Percentiles rank a stretch among this genome's conserved stretches.
These are phyloP conservation scores for Cantharis lateralis DNA, from an alignment of 2,888 invertebrate genomes.

Conservation along the genomic window DNA sequence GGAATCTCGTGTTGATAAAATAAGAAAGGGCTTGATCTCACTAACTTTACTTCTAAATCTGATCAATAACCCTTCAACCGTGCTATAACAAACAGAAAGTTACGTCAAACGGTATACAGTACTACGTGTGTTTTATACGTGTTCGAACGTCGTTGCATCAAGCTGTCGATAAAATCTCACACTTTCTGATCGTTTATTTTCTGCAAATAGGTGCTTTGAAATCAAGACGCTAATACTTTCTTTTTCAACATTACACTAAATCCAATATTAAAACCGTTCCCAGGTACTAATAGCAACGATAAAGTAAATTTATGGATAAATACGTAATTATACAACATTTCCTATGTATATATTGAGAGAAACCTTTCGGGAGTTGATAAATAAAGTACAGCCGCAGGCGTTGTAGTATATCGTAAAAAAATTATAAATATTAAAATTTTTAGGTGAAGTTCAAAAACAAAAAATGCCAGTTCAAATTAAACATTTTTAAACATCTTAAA, in stretches of 20 bases:
- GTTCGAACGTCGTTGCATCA: constrained; percentile 31
- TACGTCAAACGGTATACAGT: constrained; percentile 36
- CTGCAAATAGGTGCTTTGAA: constrained; percentile 26
- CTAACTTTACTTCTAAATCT: constrained; percentile 6
- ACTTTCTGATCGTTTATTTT: constrained; percentile 33
- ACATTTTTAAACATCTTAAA: background rate
- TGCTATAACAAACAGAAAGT: constrained; percentile 25
- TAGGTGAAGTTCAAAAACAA: background rate
- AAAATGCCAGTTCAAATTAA: background rate
- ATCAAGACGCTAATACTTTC: background rate
- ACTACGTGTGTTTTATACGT: constrained; percentile 35
- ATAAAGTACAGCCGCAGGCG: no score
- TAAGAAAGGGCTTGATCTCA: constrained; percentile 29
- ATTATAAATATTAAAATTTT: background rate
- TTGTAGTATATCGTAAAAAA: background rate
- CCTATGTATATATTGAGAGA: background rate
- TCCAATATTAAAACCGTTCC: background rate
- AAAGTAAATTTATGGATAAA: background rate
- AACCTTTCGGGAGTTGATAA: background rate
- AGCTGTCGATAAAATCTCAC: constrained; percentile 32
- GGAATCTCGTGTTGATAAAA: constrained; percentile 32
- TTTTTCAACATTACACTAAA: background rate
- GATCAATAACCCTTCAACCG: constrained; percentile 24
- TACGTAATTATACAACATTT: background rate
- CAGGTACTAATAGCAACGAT: background rate